Evolutionary conservation across 2,888 invertebrate species (phyloP).

Genomic region (Sinotaia quadrata): DNA sequence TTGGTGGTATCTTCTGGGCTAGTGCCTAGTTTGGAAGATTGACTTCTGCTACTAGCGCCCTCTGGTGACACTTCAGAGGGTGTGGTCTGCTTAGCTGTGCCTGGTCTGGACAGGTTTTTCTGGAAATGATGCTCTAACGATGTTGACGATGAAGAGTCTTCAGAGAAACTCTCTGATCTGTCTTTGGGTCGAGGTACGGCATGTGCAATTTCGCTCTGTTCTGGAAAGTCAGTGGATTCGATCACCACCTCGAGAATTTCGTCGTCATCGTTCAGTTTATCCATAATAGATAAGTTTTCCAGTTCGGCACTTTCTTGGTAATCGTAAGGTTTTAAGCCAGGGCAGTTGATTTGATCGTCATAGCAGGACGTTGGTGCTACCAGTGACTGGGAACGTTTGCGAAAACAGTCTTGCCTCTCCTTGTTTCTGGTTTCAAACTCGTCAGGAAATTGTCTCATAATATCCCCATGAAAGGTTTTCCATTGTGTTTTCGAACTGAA

Average conservation of each 20-base stretch:
- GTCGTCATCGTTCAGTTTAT: conserved; percentile 26
- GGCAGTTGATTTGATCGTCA: background rate
- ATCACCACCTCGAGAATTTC: conserved; percentile 25
- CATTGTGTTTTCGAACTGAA: background rate
- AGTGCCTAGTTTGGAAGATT: background rate
- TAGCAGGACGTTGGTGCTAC: background rate
- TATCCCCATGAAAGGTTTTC: background rate
- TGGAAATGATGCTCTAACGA: background rate
- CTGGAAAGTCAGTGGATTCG: conserved; percentile 3
- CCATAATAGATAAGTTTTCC: conserved; percentile 23
- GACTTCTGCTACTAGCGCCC: background rate
- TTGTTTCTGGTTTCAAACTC: background rate
- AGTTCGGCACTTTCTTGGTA: background rate
- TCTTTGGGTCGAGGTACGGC: background rate
- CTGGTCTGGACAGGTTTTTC: background rate
- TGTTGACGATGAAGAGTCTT: background rate
- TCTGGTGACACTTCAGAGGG: conserved; percentile 8
- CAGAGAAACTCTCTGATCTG: background rate
- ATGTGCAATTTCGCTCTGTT: background rate
- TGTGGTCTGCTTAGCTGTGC: background rate
- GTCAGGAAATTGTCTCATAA: background rate
- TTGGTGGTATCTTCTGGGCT: background rate
- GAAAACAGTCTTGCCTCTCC: background rate
- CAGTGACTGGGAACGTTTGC: background rate
- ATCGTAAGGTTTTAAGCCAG: background rate